A percentile compares a stretch with the other conserved stretches of the same genome.
Evolutionary conservation across 1,140 invertebrate genomes (phyloP).

Genomic region (Bemisia tabaci): DNA sequence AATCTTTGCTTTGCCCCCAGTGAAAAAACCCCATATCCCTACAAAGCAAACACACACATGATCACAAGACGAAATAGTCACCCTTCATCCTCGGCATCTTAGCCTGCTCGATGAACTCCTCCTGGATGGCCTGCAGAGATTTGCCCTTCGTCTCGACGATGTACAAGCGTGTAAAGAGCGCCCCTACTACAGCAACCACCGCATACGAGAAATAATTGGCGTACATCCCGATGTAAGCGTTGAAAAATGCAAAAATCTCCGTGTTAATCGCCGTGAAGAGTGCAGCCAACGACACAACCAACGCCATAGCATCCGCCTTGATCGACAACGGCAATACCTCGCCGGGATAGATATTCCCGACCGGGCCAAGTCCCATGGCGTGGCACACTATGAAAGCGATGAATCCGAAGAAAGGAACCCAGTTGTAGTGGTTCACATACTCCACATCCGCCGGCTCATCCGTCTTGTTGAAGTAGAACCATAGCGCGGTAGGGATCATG

Average conservation of each 20-base stretch:
- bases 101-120: neutral
- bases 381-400: constrained; percentile 6
- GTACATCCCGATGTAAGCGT: constrained; percentile 12
- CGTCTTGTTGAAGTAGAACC: constrained; percentile 12
- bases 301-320: constrained; percentile 12
- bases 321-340: constrained; percentile 20
- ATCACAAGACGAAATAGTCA: neutral
- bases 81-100: neutral
- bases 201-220: constrained; percentile 13
- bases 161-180: constrained; percentile 26
- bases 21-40: no score
- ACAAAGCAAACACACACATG: no score
- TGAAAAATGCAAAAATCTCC: constrained; percentile 17
- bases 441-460: neutral
- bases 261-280: constrained; percentile 14
- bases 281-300: constrained; percentile 16
- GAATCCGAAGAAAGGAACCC: constrained; percentile 8
- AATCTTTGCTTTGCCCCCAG: no score
- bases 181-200: constrained; percentile 6
- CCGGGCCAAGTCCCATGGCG: constrained; percentile 9
- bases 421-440: neutral
- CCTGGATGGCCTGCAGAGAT: constrained; percentile 32
- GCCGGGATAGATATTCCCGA: constrained; percentile 12
- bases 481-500: constrained; percentile 3
- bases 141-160: constrained; percentile 36